Evolutionary conservation across 2,113 vertebrate genomes (phyloP).

Genomic region (Laticauda laticaudata): DNA sequence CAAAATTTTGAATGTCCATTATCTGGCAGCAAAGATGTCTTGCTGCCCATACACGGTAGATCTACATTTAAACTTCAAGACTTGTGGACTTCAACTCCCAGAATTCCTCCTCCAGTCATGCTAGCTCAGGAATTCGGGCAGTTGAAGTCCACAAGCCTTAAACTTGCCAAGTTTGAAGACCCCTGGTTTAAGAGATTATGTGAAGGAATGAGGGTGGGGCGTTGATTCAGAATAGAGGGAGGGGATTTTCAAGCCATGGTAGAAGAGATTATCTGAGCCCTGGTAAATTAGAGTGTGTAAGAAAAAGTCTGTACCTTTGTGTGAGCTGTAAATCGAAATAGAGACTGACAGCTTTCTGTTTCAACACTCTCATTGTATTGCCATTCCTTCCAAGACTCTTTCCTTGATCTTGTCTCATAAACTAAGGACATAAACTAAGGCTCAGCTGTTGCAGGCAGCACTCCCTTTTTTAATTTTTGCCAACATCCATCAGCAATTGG

Average conservation of each 20-base stretch:
- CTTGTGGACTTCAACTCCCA: too few species aligned
- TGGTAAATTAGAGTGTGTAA: not conserved
- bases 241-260: not conserved
- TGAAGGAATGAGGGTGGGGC: not conserved
- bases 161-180: too few species aligned
- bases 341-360: not conserved
- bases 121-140: too few species aligned
- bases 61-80: not conserved
- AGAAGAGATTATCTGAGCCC: not conserved
- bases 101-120: too few species aligned
- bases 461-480: not conserved
- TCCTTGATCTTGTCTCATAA: not conserved
- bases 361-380: not conserved
- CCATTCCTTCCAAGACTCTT: not conserved
- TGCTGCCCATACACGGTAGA: not conserved
- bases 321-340: not conserved
- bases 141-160: too few species aligned
- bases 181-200: not conserved
- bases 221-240: not conserved
- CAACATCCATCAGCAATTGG: not conserved
- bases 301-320: not conserved
- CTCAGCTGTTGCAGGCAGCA: not conserved
- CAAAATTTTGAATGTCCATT: not conserved
- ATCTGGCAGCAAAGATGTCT: not conserved
- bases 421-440: not conserved